Evolutionary conservation across 2,888 invertebrate species (phyloP), one percentile per base, ranked within the genome.

Genomic region (Ormyrus rosae): DNA sequence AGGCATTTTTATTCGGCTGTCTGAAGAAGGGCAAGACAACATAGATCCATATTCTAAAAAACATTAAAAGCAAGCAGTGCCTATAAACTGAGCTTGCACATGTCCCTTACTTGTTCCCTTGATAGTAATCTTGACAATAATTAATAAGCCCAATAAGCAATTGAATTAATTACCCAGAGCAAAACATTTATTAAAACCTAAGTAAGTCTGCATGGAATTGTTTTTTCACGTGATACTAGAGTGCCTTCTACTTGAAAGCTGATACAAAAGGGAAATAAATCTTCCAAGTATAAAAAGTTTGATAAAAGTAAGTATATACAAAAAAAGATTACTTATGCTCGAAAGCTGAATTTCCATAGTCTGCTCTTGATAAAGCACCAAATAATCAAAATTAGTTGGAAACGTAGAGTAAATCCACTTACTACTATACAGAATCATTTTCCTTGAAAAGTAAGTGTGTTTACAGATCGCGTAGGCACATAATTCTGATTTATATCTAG

Each of bases 21-120:
- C 89, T 88, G 87, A 83, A 84, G 87, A 88, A 88, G 88, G 86
- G 86, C 86, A 89, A 86, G 88, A 90, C 86, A 90, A 86, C 87
- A 90, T 91, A 85, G 90, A 90, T 85, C 90, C 90, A 88, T 91
- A 91, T 88, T 90, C 90, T 91, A 88, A 83, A 89, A 86, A 86
- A 85, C 86, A 86, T 84, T 82, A 85, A 85, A 85, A 82, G 82
- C 80, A 82, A 78, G 80, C 80, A 64, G 71, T 74, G 78, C 80
- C 70, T 74, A 70, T 79, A 61, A 73, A 61, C 45, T 72, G 53
- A 78, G 68, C 75, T 61, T 81, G 78, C 78, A 70, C 74, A 56
- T 51, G 58, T 56, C n/a, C 34, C 61, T n/a, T 45, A 19, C 9
- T 6, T 67, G 51, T 63, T 56, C 45, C 53, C 56, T 13, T n/a